Evolutionary conservation across 2,888 invertebrate species (phyloP), one percentile per base, ranked within the genome.

Genomic region (Caenorhabditis sp.): DNA sequence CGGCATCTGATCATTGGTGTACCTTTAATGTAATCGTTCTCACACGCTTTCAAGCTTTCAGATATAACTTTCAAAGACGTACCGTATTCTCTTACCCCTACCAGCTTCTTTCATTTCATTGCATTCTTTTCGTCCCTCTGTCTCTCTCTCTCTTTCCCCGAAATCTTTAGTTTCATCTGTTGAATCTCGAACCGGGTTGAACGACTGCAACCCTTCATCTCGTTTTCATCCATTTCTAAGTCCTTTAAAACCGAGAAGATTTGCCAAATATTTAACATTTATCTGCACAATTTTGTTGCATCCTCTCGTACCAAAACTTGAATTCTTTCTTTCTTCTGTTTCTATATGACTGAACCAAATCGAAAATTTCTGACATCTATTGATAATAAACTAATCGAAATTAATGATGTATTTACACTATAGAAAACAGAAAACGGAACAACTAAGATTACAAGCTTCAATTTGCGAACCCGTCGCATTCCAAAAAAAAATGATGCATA

Each of bases 161-260:
- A 63, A 73, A 19, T 47, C 51, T 58, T 70, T 70, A 35, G 16
- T 31, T 69, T 56, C 28, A 19, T 19, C 70, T 64, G 79, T 70
- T 70, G 79, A 70, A 79, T 79, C 79, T 79, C 79, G 49, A 59
- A 31, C 49, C 77, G 79, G 79, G 79, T 79, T 70, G 16, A 35
- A 12, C 7, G n/a, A 22, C 22, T 24, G 19, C 28, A 77, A 66
- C 51, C 63, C 76, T 54, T 38, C 19, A 22, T 26, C 63, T 61
- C 26, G n/a, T 31, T 58, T 63, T 10, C 10, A 51, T 35, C 64
- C 54, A 68, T 54, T 69, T 59, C 49, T 68, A 61, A 69, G 51
- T 59, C 47, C n/a, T 26, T 35, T 10, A 10, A 38, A 38, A 38
- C 38, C 38, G 31, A 31, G 31, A 38, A 35, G 31, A 35, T 35